Evolutionary conservation across 2,113 vertebrate species (phyloP).

Genomic region (Clarias magur): DNA sequence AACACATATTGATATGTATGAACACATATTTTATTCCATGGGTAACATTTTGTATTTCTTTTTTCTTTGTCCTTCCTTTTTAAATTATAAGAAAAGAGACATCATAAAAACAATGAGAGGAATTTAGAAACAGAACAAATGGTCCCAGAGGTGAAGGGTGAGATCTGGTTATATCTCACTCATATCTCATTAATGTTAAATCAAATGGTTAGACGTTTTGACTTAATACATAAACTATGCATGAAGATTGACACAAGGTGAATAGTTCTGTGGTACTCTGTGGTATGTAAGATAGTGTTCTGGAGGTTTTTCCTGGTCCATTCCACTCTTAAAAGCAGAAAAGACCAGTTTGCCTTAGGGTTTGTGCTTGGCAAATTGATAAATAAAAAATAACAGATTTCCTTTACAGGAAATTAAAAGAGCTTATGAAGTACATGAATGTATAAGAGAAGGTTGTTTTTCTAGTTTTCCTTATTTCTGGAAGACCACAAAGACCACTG

Average conservation of each 20-base stretch:
- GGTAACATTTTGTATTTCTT: slow-evolving; percentile 60
- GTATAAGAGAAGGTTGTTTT: not conserved
- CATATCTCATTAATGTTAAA: slow-evolving; percentile 38
- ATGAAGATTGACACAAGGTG: slow-evolving; percentile 3
- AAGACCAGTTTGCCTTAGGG: not conserved
- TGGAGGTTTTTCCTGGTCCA: not conserved
- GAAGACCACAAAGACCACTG: not conserved
- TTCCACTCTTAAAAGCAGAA: not conserved
- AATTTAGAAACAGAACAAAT: slow-evolving; percentile 66
- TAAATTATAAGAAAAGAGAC: slow-evolving; percentile 80
- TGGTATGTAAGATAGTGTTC: not conserved
- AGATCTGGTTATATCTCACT: slow-evolving; percentile 26
- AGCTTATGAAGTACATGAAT: not conserved
- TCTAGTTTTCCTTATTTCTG: not conserved
- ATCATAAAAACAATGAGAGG: slow-evolving; percentile 74
- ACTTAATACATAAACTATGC: slow-evolving; percentile 46
- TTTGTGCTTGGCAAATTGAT: slow-evolving; percentile 41
- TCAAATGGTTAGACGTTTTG: slow-evolving; percentile 39
- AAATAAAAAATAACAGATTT: slow-evolving; percentile 33
- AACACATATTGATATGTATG: slow-evolving; percentile 89
- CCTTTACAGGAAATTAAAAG: not conserved
- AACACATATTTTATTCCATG: slow-evolving; percentile 74
- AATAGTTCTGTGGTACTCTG: slow-evolving; percentile 2
- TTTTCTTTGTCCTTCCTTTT: slow-evolving; percentile 64
- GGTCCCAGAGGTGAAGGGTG: slow-evolving; percentile 47